These are phyloP conservation scores for Heliconius nattereri DNA, from an alignment of 1,140 invertebrate species.

Conservation along the genomic window DNA sequence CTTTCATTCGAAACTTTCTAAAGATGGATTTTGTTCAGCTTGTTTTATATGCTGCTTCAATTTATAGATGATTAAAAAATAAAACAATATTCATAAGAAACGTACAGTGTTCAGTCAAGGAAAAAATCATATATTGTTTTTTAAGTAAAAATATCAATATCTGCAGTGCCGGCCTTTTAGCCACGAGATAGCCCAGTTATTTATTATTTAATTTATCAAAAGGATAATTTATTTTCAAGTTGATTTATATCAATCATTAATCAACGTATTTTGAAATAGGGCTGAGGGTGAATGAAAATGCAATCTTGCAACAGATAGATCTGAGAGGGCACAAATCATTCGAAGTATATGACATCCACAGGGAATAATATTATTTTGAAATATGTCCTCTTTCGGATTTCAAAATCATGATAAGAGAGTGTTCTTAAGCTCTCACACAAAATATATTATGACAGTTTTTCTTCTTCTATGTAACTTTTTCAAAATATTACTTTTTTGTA, in stretches of 20 bases:
- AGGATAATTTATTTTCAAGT: neutral
- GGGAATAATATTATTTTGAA: conserved; percentile 3
- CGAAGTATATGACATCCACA: neutral
- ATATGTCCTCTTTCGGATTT: neutral
- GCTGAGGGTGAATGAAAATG: conserved; percentile 2
- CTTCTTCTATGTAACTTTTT: neutral
- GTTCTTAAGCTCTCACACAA: neutral
- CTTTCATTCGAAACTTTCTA: neutral
- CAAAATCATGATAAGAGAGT: neutral
- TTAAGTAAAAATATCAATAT: neutral
- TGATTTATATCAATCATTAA: conserved; percentile 16
- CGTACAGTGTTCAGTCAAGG: neutral
- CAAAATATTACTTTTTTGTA: neutral
- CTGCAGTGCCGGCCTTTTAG: neutral
- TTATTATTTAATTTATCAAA: conserved; percentile 15
- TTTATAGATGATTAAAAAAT: neutral
- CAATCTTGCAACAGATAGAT: conserved; percentile 13
- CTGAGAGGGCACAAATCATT: conserved; percentile 20
- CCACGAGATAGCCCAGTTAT: neutral
- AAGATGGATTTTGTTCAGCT: neutral
- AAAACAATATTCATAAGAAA: neutral
- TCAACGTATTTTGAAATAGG: conserved; percentile 16
- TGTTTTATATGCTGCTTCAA: neutral
- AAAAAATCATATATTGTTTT: neutral
- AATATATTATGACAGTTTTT: neutral